Conservation (phyloP, 2,797 vertebrate genomes). For the Parambassis ranga region DNA sequence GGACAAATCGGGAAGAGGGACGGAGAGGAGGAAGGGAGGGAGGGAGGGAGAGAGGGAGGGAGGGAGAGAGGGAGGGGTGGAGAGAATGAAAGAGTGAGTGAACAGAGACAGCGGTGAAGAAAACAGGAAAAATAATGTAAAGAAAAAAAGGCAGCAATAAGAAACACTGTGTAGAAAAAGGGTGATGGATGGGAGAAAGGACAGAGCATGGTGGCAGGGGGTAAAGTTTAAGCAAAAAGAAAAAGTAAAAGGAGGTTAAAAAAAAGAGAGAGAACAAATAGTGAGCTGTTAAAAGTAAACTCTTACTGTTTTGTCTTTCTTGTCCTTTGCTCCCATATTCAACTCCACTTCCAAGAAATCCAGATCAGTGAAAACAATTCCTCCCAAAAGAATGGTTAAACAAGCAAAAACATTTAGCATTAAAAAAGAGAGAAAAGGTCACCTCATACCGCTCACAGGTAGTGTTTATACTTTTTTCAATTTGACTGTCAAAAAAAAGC, state of each 20-base stretch:
- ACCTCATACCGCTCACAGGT: conserved; percentile 15
- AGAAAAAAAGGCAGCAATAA: not conserved
- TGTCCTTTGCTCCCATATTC: conserved; percentile 49
- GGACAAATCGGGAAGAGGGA: conserved; percentile 72
- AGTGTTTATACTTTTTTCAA: conserved; percentile 3
- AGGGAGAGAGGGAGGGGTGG: conserved; percentile 39
- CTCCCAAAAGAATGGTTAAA: conserved; percentile 15
- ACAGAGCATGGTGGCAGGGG: not conserved
- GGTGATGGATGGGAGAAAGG: not conserved
- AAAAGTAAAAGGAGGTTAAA: too few relatives aligned
- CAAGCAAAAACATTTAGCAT: not conserved
- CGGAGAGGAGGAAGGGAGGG: conserved; percentile 40
- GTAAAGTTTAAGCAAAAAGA: not conserved
- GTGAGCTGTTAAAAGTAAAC: not conserved
- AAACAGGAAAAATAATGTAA: conserved; percentile 3
- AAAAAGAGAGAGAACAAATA: not conserved
- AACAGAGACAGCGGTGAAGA: conserved; percentile 3
- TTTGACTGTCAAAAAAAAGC: conserved; percentile 24
- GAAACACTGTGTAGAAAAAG: not conserved
- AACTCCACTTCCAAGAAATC: conserved; percentile 42
- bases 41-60: conserved; percentile 1
- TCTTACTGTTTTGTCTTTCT: conserved; percentile 51
- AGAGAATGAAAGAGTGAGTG: conserved; percentile 30
- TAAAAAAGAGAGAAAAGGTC: not conserved
- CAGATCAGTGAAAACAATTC: conserved; percentile 32